Percentiles rank a stretch among this genome's conserved stretches.
Evolutionary conservation across 1,140 invertebrate genomes (phyloP).

Genomic region (Macrotrachela quadricornifera): DNA sequence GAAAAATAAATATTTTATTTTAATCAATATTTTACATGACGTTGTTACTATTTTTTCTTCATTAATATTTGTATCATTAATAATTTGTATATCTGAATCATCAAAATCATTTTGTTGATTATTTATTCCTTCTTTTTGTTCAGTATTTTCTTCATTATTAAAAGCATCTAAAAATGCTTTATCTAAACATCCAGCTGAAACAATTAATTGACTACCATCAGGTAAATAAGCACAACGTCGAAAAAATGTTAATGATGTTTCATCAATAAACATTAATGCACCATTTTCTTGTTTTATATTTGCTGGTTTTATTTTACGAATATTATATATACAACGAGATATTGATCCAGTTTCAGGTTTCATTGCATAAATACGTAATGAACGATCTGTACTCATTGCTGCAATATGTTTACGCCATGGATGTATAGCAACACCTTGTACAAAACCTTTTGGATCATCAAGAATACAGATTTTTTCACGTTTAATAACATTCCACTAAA

Average conservation of each 20-base stretch:
- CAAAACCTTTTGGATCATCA: slow-evolving; percentile 74
- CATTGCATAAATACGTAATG: slow-evolving; percentile 40
- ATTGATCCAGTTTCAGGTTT: slow-evolving; percentile 36
- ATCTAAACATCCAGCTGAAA: slow-evolving; percentile 35
- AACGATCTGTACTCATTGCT: slow-evolving; percentile 2
- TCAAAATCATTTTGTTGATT: not conserved
- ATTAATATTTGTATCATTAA: not conserved
- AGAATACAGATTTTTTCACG: slow-evolving; percentile 39
- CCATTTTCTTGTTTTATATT: not conserved
- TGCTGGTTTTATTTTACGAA: slow-evolving; percentile 40
- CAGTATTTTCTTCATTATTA: not conserved
- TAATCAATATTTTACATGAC: not conserved
- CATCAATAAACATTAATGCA: slow-evolving; percentile 60
- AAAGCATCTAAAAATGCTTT: not conserved
- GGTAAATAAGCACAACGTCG: slow-evolving; percentile 62
- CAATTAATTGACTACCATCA: slow-evolving; percentile 62
- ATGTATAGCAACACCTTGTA: slow-evolving; percentile 82
- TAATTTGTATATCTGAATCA: not conserved
- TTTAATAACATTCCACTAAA: slow-evolving; percentile 10
- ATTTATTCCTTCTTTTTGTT: slow-evolving; percentile 1
- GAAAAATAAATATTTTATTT: too few species aligned
- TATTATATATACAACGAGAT: slow-evolving; percentile 38
- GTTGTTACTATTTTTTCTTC: not conserved
- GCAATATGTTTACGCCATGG: slow-evolving; percentile 32
- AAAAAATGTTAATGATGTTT: slow-evolving; percentile 78